Evolutionary conservation across 2,888 invertebrate genomes (phyloP).

Genomic region (Odontocerum albicorne): DNA sequence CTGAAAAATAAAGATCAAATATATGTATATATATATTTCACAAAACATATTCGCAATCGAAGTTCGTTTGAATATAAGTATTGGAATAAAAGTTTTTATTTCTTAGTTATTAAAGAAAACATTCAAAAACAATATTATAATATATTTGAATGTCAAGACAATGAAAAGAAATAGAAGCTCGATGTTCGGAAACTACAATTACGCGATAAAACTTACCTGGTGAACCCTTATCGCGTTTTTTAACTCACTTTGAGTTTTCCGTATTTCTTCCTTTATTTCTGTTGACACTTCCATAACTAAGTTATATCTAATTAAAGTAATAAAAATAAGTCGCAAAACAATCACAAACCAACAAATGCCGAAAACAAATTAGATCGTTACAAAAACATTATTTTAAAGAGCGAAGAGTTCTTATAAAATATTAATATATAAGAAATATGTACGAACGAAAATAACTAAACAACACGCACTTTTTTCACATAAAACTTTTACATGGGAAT

Average conservation of each 20-base stretch:
- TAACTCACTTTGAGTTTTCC: slow-evolving; percentile 60
- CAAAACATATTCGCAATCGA: too few relatives aligned
- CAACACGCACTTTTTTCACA: slow-evolving; percentile 12
- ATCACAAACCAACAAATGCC: slow-evolving; percentile 9
- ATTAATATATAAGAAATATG: slow-evolving; percentile 25
- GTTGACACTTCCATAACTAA: slow-evolving; percentile 61
- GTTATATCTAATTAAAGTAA: slow-evolving; percentile 5
- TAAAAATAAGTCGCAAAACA: slow-evolving; percentile 12
- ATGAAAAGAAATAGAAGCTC: too few relatives aligned
- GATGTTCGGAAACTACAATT: slow-evolving; percentile 25
- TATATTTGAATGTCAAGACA: too few relatives aligned
- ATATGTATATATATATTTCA: too few relatives aligned
- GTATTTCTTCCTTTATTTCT: slow-evolving; percentile 63
- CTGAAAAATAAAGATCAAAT: slow-evolving; percentile 49
- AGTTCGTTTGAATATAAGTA: too few relatives aligned
- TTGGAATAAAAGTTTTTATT: too few relatives aligned
- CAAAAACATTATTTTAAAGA: slow-evolving; percentile 22
- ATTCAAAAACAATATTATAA: too few relatives aligned
- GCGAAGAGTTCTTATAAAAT: slow-evolving; percentile 21
- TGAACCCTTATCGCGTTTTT: slow-evolving; percentile 65
- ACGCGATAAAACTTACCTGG: slow-evolving; percentile 53
- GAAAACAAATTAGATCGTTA: background rate
- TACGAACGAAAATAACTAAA: slow-evolving; percentile 27
- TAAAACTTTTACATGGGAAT: slow-evolving; percentile 2
- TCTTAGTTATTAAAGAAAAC: too few relatives aligned